These are phyloP conservation scores for Tillus elongatus DNA, from an alignment of 2,888 invertebrate species.

Conservation along the genomic window DNA sequence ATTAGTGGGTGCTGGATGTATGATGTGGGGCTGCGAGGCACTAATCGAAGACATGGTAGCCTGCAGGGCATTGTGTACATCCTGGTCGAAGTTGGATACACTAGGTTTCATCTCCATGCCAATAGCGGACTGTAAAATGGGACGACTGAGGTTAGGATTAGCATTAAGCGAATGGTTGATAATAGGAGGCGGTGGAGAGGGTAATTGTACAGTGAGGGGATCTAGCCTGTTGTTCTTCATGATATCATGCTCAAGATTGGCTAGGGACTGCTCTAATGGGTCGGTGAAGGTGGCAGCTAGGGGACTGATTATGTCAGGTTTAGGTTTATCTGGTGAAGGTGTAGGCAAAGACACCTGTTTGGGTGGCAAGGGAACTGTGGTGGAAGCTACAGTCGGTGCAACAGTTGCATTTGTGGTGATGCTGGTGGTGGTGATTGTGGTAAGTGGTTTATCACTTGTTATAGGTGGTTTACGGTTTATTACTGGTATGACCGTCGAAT, in stretches of 20 bases:
- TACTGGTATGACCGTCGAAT: slow-evolving; percentile 8
- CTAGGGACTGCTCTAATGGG: slow-evolving; percentile 62
- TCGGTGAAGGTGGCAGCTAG: slow-evolving; percentile 46
- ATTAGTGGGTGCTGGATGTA: slow-evolving; percentile 34
- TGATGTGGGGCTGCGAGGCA: slow-evolving; percentile 27
- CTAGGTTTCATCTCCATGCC: slow-evolving; percentile 29
- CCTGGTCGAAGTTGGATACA: neutral
- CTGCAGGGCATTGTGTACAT: neutral
- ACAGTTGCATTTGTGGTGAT: slow-evolving; percentile 11
- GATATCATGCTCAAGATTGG: slow-evolving; percentile 57
- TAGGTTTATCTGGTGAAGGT: slow-evolving; percentile 36
- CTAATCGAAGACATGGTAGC: too few species aligned
- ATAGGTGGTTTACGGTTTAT: slow-evolving; percentile 27
- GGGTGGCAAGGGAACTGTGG: slow-evolving; percentile 40
- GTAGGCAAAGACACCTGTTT: slow-evolving; percentile 30
- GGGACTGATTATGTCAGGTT: slow-evolving; percentile 35
- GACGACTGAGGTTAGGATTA: slow-evolving; percentile 27
- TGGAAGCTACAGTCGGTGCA: slow-evolving; percentile 33
- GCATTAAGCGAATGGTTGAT: slow-evolving; percentile 15
- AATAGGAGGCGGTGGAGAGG: slow-evolving; percentile 26
- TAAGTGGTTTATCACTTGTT: slow-evolving; percentile 32
- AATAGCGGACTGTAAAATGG: slow-evolving; percentile 30
- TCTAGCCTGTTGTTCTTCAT: slow-evolving; percentile 39
- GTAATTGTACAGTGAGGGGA: slow-evolving; percentile 18
- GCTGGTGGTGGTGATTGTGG: slow-evolving; percentile 25